These are phyloP conservation scores for Cyprinodon diabolis DNA, from an alignment of 2,797 vertebrate species.

Conservation along the genomic window DNA sequence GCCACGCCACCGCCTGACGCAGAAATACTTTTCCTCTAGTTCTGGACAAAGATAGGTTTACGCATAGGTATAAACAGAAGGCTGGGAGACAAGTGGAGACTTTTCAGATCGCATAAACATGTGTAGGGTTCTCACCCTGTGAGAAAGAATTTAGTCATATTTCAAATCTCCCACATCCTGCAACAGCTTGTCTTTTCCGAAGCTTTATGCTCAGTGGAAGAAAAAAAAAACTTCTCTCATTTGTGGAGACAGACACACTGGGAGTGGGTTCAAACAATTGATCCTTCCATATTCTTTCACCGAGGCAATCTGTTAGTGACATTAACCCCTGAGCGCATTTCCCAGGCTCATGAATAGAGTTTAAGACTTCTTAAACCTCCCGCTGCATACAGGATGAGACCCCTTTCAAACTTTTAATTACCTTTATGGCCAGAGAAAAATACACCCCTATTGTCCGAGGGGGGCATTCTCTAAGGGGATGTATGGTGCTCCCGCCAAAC, in stretches of 20 bases:
- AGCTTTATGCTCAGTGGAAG: not conserved
- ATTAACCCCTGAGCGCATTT: slow-evolving; percentile 88
- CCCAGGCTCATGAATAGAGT: slow-evolving; percentile 87
- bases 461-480: slow-evolving; percentile 48
- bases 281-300: slow-evolving; percentile 88
- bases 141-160: not conserved
- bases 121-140: not conserved
- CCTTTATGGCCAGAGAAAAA: slow-evolving; percentile 85
- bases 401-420: slow-evolving; percentile 90
- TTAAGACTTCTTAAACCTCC: slow-evolving; percentile 85
- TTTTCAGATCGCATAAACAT: not conserved
- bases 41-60: slow-evolving; percentile 68
- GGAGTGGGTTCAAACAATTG: slow-evolving; percentile 81
- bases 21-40: slow-evolving; percentile 51
- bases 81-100: not conserved
- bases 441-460: slow-evolving; percentile 70
- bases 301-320: slow-evolving; percentile 83
- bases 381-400: slow-evolving; percentile 92
- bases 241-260: slow-evolving; percentile 76
- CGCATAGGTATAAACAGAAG: slow-evolving; percentile 47
- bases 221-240: slow-evolving; percentile 62
- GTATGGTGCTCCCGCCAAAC: slow-evolving; percentile 68
- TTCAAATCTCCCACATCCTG: slow-evolving; percentile 13
- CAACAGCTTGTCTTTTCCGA: not conserved
- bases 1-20: slow-evolving; percentile 51